A percentile compares a stretch with the other conserved stretches of the same genome.
Evolutionary conservation across 2,888 invertebrate species (phyloP).

Genomic region (Tanypteryx hageni): DNA sequence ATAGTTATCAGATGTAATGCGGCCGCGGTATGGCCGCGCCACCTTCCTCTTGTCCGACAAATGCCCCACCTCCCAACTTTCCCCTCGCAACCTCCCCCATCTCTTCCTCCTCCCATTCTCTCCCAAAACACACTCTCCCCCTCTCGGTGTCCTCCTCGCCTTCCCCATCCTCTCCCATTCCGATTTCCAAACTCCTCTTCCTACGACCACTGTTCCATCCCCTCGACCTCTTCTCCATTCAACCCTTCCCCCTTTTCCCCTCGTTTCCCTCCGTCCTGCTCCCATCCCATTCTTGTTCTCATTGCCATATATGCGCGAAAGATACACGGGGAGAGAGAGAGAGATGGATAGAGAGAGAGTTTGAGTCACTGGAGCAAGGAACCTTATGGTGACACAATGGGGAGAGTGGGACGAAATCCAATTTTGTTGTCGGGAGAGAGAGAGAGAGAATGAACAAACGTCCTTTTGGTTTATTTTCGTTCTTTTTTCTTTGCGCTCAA

Average conservation of each 20-base stretch:
- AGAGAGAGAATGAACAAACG: not conserved
- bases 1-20: constrained; percentile 22
- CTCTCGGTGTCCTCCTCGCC: not conserved
- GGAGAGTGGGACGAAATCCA: constrained; percentile 29
- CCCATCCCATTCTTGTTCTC: not conserved
- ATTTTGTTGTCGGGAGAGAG: not conserved
- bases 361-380: constrained; percentile 29
- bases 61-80: not conserved
- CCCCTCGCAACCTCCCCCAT: not conserved
- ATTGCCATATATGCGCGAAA: constrained; percentile 22
- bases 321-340: constrained; percentile 26
- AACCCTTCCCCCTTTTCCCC: not conserved
- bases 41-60: constrained; percentile 11
- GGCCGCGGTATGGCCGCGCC: not conserved
- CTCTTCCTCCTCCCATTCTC: not conserved
- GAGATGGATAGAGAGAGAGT: not conserved
- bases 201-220: not conserved
- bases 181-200: constrained; percentile 8
- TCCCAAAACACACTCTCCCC: not conserved
- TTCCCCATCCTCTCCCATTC: not conserved
- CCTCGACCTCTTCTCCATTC: not conserved
- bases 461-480: not conserved
- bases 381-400: constrained; percentile 32
- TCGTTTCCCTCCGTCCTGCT: not conserved
- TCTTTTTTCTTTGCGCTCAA: not conserved